These are phyloP conservation scores for Macquaria ambigua DNA, from an alignment of 2,113 vertebrate genomes.

Conservation along the genomic window DNA sequence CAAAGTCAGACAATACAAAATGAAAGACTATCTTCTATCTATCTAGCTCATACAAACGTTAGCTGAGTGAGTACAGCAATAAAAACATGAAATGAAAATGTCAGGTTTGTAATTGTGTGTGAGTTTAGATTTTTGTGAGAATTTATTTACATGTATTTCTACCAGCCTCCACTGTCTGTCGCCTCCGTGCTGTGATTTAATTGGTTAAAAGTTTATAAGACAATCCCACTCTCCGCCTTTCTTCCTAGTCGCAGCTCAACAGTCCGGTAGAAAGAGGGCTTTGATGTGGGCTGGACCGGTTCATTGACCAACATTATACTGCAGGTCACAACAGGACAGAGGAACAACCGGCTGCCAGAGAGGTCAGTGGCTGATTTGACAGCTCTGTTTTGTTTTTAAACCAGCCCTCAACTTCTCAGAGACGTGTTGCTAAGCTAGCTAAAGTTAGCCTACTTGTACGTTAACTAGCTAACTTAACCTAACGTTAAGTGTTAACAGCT, in stretches of 20 bases:
- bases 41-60: no score
- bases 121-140: neutral
- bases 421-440: neutral
- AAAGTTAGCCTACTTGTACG: neutral
- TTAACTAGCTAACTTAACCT: neutral
- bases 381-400: conserved; percentile 3
- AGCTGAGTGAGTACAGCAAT: neutral
- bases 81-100: neutral
- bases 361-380: conserved; percentile 53
- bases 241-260: neutral
- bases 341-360: neutral
- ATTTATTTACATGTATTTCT: neutral
- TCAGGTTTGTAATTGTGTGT: neutral
- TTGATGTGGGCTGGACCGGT: neutral
- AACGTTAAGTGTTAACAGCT: neutral
- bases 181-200: conserved; percentile 52
- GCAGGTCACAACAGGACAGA: conserved; percentile 35
- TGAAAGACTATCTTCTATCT: no score
- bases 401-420: neutral
- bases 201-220: conserved; percentile 68
- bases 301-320: neutral
- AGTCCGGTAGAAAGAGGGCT: neutral
- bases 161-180: neutral
- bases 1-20: neutral
- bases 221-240: conserved; percentile 31